These are phyloP conservation scores for Opisthocomus hoazin DNA, from an alignment of 2,113 vertebrate genomes.

Conservation along the genomic window DNA sequence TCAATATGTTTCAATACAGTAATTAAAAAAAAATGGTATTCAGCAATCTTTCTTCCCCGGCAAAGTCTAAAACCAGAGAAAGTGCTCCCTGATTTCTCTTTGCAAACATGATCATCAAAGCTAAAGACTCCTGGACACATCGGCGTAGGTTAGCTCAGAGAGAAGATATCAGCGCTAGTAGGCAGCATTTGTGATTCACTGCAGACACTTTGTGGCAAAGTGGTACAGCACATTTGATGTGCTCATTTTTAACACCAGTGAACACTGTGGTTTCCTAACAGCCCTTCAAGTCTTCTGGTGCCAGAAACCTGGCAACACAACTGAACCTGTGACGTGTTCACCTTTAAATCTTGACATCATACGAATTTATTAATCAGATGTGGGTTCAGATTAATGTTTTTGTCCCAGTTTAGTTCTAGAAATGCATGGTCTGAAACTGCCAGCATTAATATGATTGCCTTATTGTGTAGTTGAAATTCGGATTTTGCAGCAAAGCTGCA, in stretches of 20 bases:
- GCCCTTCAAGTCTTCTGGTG: background rate
- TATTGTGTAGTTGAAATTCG: background rate
- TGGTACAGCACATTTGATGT: background rate
- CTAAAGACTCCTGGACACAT: background rate
- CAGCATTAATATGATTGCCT: background rate
- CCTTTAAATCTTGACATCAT: background rate
- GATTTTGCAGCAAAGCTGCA: conserved; percentile 33
- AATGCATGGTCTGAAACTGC: background rate
- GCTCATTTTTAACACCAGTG: background rate
- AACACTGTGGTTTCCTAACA: background rate
- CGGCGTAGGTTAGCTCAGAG: background rate
- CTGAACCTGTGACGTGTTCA: background rate
- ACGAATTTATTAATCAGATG: background rate
- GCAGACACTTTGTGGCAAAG: background rate
- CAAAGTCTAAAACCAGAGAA: background rate
- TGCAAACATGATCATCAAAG: background rate
- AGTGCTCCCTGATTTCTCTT: background rate
- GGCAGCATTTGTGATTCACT: background rate
- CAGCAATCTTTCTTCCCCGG: background rate
- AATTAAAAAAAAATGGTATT: background rate
- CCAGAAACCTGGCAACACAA: background rate
- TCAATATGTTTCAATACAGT: background rate
- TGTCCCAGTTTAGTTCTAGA: background rate
- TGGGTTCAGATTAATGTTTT: background rate
- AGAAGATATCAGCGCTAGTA: background rate